Base-by-base conservation (phyloP, 2,797 vertebrate species). In the Melanotaenia boesemani region DNA sequence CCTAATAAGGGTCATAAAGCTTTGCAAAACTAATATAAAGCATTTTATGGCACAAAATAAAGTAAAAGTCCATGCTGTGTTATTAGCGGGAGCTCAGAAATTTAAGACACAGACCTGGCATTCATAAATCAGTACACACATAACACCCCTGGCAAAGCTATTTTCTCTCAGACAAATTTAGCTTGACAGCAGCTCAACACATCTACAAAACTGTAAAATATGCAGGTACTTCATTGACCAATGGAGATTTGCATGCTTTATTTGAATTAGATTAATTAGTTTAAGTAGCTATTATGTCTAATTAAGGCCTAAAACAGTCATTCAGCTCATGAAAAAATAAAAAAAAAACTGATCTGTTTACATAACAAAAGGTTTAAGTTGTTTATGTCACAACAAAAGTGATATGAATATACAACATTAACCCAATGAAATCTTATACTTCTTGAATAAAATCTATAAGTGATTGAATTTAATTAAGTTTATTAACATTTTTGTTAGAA, bases 161-260 rank as follows among this genome's bases (percentile, higher is more conserved):
- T 92, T 91, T 93, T 91, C 77, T 71, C 79, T 65, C 26, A 39
- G 67, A 82, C 76, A 91, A 84, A 89, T 89, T 87, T 86, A 89
- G 81, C 75, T 70, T 73, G 44, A 32, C 52, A 72, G 71, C 50
- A 63, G 52, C 34, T 54, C 73, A 77, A 46, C 59, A 37, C 62
- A 44, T 55, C 55, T 11, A 13, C 6, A 63, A 67, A 84, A 61
- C 70, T 67, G 30, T 62, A 69, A 73, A 81, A 83, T 76, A 77
- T 76, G 68, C 28, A 64, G 32, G 24, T 37, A 55, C 32, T 66
- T 65, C 46, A 60, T 76, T 66, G 74, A 63, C 30, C 63, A 26
- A 74, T 41, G 66, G 52, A 65, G 50, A 4, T 56, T 5, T 2
- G 22, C 20, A 44, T 39, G 52, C 39, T 62, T 22, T 1, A 44